Conservation (phyloP, 1,140 invertebrate species). For the Chrysomallon squamiferum region DNA sequence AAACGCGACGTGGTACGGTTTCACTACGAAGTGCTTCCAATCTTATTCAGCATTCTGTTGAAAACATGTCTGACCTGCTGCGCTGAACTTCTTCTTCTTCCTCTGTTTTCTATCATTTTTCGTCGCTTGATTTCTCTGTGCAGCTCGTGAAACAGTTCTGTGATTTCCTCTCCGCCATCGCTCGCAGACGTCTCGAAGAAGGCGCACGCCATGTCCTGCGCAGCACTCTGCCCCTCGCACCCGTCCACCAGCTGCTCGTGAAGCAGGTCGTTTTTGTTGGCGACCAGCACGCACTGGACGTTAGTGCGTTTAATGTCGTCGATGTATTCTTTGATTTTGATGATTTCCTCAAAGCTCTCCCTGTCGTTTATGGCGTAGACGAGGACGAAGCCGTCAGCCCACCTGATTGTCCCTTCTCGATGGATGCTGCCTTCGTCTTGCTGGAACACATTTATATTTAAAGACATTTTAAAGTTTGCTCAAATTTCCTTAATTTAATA, state of each 20-base stretch:
- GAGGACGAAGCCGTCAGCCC: slow-evolving; percentile 87
- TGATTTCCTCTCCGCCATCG: slow-evolving; percentile 73
- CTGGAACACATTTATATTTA: neutral
- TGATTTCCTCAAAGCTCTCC: slow-evolving; percentile 81
- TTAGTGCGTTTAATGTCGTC: slow-evolving; percentile 72
- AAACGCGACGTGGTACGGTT: too few species aligned
- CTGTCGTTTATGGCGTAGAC: slow-evolving; percentile 92
- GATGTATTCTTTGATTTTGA: slow-evolving; percentile 68
- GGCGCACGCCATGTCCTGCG: slow-evolving; percentile 77
- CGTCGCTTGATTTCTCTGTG: slow-evolving; percentile 58
- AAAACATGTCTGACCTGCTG: slow-evolving; percentile 58
- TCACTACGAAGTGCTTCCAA: slow-evolving; percentile 21
- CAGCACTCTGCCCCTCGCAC: slow-evolving; percentile 80
- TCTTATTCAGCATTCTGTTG: slow-evolving; percentile 57
- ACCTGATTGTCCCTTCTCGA: slow-evolving; percentile 80
- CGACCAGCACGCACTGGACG: slow-evolving; percentile 75
- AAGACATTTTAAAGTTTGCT: neutral
- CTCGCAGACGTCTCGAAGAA: slow-evolving; percentile 86
- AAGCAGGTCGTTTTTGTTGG: slow-evolving; percentile 91
- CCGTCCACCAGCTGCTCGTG: slow-evolving; percentile 85
- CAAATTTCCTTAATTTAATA: neutral
- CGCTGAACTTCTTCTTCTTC: slow-evolving; percentile 58
- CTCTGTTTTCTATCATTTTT: slow-evolving; percentile 51
- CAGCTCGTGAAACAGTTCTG: slow-evolving; percentile 56
- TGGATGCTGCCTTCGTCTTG: slow-evolving; percentile 60